Conservation (phyloP, 2,888 invertebrate species). For the Schizotus pectinicornis region DNA sequence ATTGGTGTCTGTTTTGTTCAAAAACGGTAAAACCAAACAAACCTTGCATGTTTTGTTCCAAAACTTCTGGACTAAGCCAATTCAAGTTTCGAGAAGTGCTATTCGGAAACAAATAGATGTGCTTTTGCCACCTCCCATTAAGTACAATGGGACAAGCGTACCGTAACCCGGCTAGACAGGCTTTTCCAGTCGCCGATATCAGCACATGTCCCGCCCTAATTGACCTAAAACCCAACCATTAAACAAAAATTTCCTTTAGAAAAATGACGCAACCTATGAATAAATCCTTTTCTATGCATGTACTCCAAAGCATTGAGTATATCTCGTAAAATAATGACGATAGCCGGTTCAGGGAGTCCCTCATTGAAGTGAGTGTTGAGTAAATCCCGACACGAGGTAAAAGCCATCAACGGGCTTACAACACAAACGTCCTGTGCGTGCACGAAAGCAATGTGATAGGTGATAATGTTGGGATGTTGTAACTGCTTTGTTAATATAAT, state of each 20-base stretch:
- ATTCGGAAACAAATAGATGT: conserved; percentile 78
- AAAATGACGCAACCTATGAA: conserved; percentile 69
- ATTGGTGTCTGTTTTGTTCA: too few species aligned
- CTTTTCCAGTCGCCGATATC: conserved; percentile 73
- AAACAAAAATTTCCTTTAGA: too few species aligned
- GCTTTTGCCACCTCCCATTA: conserved; percentile 72
- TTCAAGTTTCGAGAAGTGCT: conserved; percentile 75
- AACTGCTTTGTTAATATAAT: conserved; percentile 78
- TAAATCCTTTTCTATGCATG: conserved; percentile 81
- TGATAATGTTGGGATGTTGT: conserved; percentile 79
- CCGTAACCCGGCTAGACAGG: conserved; percentile 78
- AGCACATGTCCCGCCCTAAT: conserved; percentile 85
- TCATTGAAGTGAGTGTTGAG: conserved; percentile 75
- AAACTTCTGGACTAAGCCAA: conserved; percentile 91
- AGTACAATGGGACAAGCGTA: conserved; percentile 77
- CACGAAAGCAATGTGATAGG: conserved; percentile 78
- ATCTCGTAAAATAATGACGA: conserved; percentile 80
- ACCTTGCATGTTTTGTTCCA: conserved; percentile 71
- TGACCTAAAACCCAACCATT: conserved; percentile 64
- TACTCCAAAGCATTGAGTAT: conserved; percentile 82
- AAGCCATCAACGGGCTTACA: conserved; percentile 83
- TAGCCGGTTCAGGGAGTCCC: conserved; percentile 80
- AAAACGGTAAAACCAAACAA: too few species aligned
- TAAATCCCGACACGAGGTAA: conserved; percentile 83
- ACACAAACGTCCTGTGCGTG: conserved; percentile 78